phyloP scores from a whole-genome alignment of 23 tunicate species.

The Halocynthia roretzi region DNA sequence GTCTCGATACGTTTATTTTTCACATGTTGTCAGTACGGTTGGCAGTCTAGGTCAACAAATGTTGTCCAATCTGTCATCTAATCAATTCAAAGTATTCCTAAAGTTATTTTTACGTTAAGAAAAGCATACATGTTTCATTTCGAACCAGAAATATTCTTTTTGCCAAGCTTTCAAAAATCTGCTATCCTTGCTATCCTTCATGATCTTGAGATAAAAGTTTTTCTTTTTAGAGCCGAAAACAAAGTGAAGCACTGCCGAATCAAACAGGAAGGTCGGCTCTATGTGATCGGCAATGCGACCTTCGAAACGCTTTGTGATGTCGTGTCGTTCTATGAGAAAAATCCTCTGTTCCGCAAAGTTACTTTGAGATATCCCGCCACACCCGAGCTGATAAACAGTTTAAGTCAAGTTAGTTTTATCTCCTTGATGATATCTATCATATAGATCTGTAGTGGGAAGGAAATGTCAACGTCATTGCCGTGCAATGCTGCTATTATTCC shows the following conservation, averaged over 20 bases:
- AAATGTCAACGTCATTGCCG: no score
- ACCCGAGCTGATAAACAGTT: constrained; percentile 28
- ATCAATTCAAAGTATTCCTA: no score
- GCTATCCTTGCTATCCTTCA: background rate
- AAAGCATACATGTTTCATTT: no score
- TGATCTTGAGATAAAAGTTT: background rate
- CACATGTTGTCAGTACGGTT: no score
- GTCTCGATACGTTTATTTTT: no score
- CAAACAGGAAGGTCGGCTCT: constrained; percentile 65
- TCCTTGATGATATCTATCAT: background rate
- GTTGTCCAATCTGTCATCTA: no score
- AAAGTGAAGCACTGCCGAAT: constrained; percentile 83
- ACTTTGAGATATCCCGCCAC: constrained; percentile 60
- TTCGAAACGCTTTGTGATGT: constrained; percentile 75
- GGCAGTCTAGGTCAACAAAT: no score
- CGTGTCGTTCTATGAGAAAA: constrained; percentile 53
- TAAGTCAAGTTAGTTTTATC: constrained; percentile 10
- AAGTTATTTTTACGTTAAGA: no score
- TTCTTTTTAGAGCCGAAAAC: constrained; percentile 51
- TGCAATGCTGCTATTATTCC: no score
- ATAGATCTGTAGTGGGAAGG: no score
- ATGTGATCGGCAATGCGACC: constrained; percentile 70
- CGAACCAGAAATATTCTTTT: no score
- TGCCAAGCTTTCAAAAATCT: no score
- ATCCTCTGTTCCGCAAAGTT: constrained; percentile 57